phyloP scores from a whole-genome alignment of 2,888 invertebrate genomes.

The Pediacus dermestoides region DNA sequence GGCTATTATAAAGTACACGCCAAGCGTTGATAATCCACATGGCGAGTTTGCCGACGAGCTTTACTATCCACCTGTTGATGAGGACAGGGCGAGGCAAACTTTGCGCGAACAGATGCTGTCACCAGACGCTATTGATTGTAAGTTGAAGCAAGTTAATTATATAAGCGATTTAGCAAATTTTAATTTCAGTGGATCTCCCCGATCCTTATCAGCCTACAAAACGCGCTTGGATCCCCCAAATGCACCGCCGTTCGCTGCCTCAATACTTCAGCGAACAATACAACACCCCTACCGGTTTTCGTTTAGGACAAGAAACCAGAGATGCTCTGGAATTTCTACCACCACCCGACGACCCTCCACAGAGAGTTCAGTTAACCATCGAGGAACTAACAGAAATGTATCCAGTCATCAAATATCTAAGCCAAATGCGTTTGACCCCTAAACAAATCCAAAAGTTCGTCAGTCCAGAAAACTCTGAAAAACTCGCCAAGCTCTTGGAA shows the following conservation, averaged over 20 bases:
- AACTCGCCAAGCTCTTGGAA: slow-evolving; percentile 30
- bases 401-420: slow-evolving; percentile 35
- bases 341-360: slow-evolving; percentile 16
- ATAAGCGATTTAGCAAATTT: too few relatives aligned
- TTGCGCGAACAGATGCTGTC: slow-evolving; percentile 53
- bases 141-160: slow-evolving; percentile 30
- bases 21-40: slow-evolving; percentile 59
- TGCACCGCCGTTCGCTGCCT: slow-evolving; percentile 41
- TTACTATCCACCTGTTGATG: slow-evolving; percentile 67
- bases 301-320: slow-evolving; percentile 39
- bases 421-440: slow-evolving; percentile 34
- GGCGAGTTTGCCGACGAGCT: slow-evolving; percentile 77
- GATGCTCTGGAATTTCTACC: slow-evolving; percentile 39
- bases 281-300: slow-evolving; percentile 46
- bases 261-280: slow-evolving; percentile 40
- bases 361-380: slow-evolving; percentile 15
- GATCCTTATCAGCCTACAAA: slow-evolving; percentile 44
- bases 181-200: slow-evolving; percentile 42
- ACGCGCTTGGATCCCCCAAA: slow-evolving; percentile 45
- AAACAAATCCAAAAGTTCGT: slow-evolving; percentile 37
- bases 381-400: slow-evolving; percentile 35
- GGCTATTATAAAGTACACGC: slow-evolving; percentile 77
- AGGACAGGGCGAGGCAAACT: slow-evolving; percentile 40
- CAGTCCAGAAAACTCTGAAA: slow-evolving; percentile 33
- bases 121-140: slow-evolving; percentile 49